phyloP scores from a whole-genome alignment of 2,113 vertebrate genomes.

The Centropristis striata region DNA sequence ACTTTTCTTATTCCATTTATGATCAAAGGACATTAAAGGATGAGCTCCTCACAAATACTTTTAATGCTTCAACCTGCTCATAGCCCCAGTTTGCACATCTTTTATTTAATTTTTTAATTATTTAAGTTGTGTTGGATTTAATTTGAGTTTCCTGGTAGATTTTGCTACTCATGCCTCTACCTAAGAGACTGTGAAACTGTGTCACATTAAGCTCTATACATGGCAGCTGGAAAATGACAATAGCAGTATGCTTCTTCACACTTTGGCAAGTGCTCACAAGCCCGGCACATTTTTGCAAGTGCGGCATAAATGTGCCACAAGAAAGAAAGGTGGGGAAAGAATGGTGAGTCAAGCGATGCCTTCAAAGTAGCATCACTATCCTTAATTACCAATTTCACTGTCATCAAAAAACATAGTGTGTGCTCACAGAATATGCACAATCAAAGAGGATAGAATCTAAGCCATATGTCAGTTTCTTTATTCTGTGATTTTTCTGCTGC shows the following conservation, averaged over 20 bases:
- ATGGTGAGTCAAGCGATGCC: slow-evolving; percentile 17
- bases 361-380: slow-evolving; percentile 36
- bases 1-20: slow-evolving; percentile 15
- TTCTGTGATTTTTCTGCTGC: neutral
- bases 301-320: slow-evolving; percentile 50
- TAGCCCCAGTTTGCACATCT: neutral
- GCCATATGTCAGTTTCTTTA: slow-evolving; percentile 33
- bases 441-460: slow-evolving; percentile 23
- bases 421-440: slow-evolving; percentile 30
- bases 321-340: slow-evolving; percentile 16
- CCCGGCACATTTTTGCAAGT: slow-evolving; percentile 53
- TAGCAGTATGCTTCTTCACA: slow-evolving; percentile 22
- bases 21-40: slow-evolving; percentile 19
- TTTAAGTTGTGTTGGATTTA: neutral
- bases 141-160: neutral
- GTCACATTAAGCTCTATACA: slow-evolving; percentile 4
- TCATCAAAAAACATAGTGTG: slow-evolving; percentile 25
- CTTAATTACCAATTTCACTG: slow-evolving; percentile 50
- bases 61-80: neutral
- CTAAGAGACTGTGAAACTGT: neutral
- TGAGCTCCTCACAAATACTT: neutral
- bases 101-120: neutral
- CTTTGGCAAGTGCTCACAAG: slow-evolving; percentile 38
- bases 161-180: neutral
- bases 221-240: slow-evolving; percentile 33